Evolutionary conservation across 2,797 vertebrate species (phyloP), one percentile per base, ranked within the genome.

Genomic region (Xenopus petersii): DNA sequence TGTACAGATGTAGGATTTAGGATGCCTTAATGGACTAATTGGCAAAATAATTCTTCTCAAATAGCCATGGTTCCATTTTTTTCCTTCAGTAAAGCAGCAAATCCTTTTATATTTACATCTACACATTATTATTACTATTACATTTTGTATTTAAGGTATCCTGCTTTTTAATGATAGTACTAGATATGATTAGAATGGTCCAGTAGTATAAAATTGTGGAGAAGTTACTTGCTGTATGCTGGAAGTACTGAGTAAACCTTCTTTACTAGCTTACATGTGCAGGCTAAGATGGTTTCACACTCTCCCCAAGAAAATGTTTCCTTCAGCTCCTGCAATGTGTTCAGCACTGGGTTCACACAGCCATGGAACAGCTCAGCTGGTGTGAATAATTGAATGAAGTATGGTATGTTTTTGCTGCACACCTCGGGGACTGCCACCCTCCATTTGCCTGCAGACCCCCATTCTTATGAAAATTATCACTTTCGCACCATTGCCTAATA

Each of bases 401-500:
- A 89, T 89, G 91, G 88, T 90, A 92, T 90, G 89, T 89, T 86
- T 90, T 85, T 79, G 82, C 74, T 82, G 82, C 84, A 60, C 88
- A 83, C 92, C 90, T 89, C 81, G 13, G 92, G 91, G 91, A 92
- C 85, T 69, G 87, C 83, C 84, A 83, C 85, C 82, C 87, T 83
- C 82, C 86, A 12, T 87, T 81, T 82, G 80, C 87, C 84, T 71
- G 81, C 84, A 81, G 83, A 84, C 87, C 82, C 82, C 91, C 66
- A 78, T 92, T 92, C 89, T 93, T 92, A 92, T 93, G 90, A 92
- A 91, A 91, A 87, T 91, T 87, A 91, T 91, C 88, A 88, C 90
- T 87, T 83, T 93, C 93, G 88, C 90, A 91, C 90, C 90, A 85
- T 88, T 91, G 91, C 90, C 95, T 95, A 96, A 95, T 94, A 91